Evolutionary conservation across 2,113 vertebrate species (phyloP), one percentile per base, ranked within the genome.

Genomic region (Microcebus griseorufus): DNA sequence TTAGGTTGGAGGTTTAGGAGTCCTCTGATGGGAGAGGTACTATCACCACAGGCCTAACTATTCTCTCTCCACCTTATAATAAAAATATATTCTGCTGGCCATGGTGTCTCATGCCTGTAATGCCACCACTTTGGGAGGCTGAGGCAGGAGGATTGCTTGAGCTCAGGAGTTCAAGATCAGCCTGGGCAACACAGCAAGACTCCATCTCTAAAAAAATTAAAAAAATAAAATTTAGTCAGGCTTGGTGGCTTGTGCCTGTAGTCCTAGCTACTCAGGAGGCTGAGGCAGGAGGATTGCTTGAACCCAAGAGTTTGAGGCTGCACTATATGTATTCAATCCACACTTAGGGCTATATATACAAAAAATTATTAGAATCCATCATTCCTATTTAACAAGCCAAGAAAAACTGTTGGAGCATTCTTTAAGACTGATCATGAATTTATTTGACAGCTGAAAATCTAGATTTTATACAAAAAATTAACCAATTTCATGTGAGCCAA

Each of bases 21-120:
- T 53, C 42, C 16, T 34, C 23, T 0, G 5, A 39, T 29, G 29
- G 8, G 8, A 16, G 34, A 0, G 34, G 8, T 20, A 5, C 13
- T 45, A 9, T 53, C 14, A 27, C 70, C 3, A 2, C 14, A 70
- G 32, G 34, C 42, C 75, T 64, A n/a, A 65, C 27, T 76, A 37
- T 53, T 64, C 42, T 58, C 73, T 53, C 0, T 45, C 22, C 10
- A 51, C 9, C 79, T 87, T 65, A 10, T 16, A 89, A 27, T 86
- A 42, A 72, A 90, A 78, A 58, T 39, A 18, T 39, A 37, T 32
- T 64, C 27, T 64, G 27, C 11, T 29, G 11, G 62, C 27, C 10
- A 64, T 29, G 27, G 62, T 64, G 23, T 29, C 62, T 64, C 25
- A 12, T 64, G 62, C 62, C 62, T 64, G 10, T 64, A 29, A 64